Conservation (phyloP, 2,888 invertebrate species). For the Latrodectus elegans region DNA sequence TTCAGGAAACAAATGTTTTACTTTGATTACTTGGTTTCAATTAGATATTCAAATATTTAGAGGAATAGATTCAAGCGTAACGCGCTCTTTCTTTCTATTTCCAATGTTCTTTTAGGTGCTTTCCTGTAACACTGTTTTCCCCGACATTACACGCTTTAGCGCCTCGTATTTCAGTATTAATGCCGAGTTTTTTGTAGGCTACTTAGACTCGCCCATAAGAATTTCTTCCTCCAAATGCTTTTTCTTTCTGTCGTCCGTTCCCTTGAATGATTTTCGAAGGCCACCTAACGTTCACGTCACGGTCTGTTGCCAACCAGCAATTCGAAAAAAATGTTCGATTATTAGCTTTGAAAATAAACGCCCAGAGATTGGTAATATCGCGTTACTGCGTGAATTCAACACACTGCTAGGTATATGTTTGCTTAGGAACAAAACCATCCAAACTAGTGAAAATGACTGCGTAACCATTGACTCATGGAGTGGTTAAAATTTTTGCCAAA, state of each 20-base stretch:
- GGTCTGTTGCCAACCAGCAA: constrained; percentile 60
- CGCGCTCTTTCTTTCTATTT: neutral
- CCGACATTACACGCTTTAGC: constrained; percentile 34
- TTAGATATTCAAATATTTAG: neutral
- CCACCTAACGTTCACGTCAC: constrained; percentile 64
- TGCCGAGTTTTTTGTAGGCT: constrained; percentile 21
- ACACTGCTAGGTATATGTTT: neutral
- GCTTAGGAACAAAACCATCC: too few relatives aligned
- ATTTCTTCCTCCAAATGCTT: constrained; percentile 21
- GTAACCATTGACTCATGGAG: too few relatives aligned
- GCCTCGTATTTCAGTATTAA: constrained; percentile 19
- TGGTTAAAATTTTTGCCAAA: too few relatives aligned
- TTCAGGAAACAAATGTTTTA: too few relatives aligned
- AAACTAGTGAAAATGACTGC: too few relatives aligned
- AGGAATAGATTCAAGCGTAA: neutral
- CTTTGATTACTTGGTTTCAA: too few relatives aligned
- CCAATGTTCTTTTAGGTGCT: neutral
- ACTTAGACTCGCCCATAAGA: constrained; percentile 37
- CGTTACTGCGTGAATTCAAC: constrained; percentile 40
- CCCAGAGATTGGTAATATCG: constrained; percentile 56
- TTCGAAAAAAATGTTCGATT: constrained; percentile 66
- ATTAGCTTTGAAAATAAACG: constrained; percentile 50
- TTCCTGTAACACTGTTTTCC: neutral
- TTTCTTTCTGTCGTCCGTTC: constrained; percentile 14
- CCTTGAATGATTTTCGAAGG: constrained; percentile 46